Percentiles rank a stretch among this genome's conserved stretches.
Conservation (phyloP, 2,113 vertebrate species). For the Aleadryas rufinucha region DNA sequence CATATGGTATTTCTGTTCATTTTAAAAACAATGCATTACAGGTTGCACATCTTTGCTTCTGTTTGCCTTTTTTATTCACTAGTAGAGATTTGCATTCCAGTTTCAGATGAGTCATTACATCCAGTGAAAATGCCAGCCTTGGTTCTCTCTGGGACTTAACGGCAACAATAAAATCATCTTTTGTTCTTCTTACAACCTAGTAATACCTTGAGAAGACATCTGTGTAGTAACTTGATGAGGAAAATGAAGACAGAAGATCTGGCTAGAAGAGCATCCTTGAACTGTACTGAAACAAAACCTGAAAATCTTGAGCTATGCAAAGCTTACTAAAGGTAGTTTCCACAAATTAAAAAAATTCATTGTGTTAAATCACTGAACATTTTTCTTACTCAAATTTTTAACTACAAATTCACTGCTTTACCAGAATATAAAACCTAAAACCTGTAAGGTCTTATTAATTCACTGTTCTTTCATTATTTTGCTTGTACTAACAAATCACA, state of each 20-base stretch:
- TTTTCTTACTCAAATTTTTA: background rate
- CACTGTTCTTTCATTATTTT: background rate
- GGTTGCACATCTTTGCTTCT: background rate
- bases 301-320: background rate
- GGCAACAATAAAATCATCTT: background rate
- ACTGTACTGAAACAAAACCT: background rate
- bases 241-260: background rate
- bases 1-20: background rate
- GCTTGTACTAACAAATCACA: background rate
- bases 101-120: background rate
- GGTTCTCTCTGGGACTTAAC: background rate
- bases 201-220: background rate
- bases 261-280: background rate
- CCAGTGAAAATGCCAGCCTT: background rate
- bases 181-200: background rate
- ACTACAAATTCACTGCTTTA: background rate
- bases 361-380: background rate
- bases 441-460: background rate
- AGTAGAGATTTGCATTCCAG: background rate
- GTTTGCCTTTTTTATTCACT: background rate
- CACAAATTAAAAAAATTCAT: background rate
- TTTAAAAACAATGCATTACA: constrained; percentile 2
- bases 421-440: background rate
- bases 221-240: background rate
- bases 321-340: background rate